Base-by-base conservation (phyloP, 1,140 invertebrate genomes). In the Araneus ventricosus region DNA sequence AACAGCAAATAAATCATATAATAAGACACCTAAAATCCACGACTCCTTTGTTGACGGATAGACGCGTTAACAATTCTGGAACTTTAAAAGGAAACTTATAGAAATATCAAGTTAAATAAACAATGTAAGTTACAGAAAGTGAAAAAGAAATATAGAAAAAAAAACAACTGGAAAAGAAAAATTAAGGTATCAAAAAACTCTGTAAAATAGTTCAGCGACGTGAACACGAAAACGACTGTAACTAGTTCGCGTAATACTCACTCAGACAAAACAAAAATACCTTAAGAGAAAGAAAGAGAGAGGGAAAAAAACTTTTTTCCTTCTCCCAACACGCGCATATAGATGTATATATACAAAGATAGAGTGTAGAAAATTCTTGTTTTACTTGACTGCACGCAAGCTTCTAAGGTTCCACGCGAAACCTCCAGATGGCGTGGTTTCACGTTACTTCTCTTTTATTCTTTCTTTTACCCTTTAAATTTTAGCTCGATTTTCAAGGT, bases 331-430 rank as follows among this genome's bases (percentile, higher is more conserved):
- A 4, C 67, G 3, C 27, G 27, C 14, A 34, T 34, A 75, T 75
- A 30, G n/a, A 75, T 75, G 30, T 37, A 37, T 37, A 75, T 8
- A 20, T 1, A 37, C 30, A 75, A 75, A 75, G 67, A 75, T 75
- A 75, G 67, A 75, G 67, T 75, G 67, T 17, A 75, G 39, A 84
- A 61, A 61, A 37, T 63, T 87, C 34, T 87, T 59, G 52, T 87
- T 63, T 87, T 87, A 87, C 57, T 22, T 87, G 85, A 87, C 27
- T 37, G 85, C 85, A 87, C 85, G 85, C 85, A 45, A 87, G 22
- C 37, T 84, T 84, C 80, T 84, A 52, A 84, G 85, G 85, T 63
- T 87, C 59, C 85, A 87, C 52, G 85, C 52, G 85, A 87, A 87
- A 61, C 14, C 30, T 5, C 14, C 85, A 87, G 52, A 87, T 87